These are phyloP conservation scores for Heliconius melpomene DNA, from an alignment of 1,140 invertebrate genomes.

Conservation along the genomic window DNA sequence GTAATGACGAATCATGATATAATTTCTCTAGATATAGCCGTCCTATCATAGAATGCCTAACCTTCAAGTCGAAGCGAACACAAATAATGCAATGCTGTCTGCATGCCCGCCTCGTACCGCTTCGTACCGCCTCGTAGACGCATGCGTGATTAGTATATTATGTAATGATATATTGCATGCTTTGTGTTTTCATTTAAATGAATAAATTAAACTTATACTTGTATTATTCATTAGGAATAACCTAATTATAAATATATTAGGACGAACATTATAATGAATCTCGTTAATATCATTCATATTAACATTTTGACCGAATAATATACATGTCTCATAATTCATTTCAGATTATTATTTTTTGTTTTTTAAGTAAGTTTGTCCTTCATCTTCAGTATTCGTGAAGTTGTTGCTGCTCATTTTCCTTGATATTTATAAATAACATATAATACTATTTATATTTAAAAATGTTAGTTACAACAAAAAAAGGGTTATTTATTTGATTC, in stretches of 20 bases:
- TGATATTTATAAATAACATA: not conserved
- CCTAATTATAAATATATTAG: not conserved
- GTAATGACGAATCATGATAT: too few relatives aligned
- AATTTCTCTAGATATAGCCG: too few relatives aligned
- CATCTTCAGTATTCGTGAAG: too few relatives aligned
- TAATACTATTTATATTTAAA: not conserved
- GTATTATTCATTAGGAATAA: not conserved
- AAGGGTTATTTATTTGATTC: not conserved
- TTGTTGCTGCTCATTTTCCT: too few relatives aligned
- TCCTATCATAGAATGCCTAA: not conserved
- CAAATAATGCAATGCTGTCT: constrained; percentile 58
- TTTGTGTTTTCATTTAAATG: constrained; percentile 59
- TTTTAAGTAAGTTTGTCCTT: too few relatives aligned
- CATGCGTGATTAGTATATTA: constrained; percentile 44
- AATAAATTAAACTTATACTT: not conserved
- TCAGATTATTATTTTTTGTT: too few relatives aligned
- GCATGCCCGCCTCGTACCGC: constrained; percentile 47
- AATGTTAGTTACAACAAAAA: not conserved
- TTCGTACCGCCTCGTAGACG: constrained; percentile 34
- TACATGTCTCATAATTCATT: not conserved
- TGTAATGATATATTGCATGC: constrained; percentile 57
- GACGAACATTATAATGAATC: not conserved
- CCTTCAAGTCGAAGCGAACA: constrained; percentile 30
- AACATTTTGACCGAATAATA: not conserved
- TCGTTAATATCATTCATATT: not conserved